phyloP scores from a whole-genome alignment of 2,888 invertebrate genomes.

The Tetramorium bicarinatum region DNA sequence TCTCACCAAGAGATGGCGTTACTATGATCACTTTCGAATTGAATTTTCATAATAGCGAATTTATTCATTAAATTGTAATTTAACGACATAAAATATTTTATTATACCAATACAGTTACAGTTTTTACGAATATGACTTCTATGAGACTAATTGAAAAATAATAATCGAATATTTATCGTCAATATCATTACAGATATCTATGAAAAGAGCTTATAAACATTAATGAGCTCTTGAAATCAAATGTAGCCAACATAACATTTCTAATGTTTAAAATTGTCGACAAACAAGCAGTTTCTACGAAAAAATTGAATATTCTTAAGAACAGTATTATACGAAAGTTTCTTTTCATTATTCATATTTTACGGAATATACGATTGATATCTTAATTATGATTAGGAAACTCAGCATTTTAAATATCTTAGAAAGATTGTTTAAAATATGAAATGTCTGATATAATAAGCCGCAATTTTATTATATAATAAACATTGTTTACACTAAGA shows the following conservation, averaged over 20 bases:
- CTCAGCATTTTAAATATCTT: neutral
- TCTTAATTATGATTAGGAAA: neutral
- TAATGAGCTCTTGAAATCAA: neutral
- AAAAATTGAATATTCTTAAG: neutral
- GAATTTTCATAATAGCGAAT: neutral
- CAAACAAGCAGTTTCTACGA: neutral
- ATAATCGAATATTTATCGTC: neutral
- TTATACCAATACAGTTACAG: neutral
- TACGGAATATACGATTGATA: neutral
- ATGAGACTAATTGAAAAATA: neutral
- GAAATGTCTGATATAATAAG: neutral
- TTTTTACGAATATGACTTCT: constrained; percentile 1
- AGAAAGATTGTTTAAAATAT: neutral
- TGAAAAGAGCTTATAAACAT: neutral
- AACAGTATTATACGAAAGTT: neutral
- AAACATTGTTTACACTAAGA: neutral
- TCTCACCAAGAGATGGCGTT: constrained; percentile 1
- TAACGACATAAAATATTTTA: neutral
- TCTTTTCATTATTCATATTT: neutral
- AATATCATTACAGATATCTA: neutral
- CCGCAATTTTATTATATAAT: neutral
- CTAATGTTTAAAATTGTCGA: neutral
- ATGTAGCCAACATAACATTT: neutral
- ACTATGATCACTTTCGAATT: neutral
- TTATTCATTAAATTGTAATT: neutral